Conservation (phyloP, 2,797 vertebrate species). For the Urophycis tenuis region DNA sequence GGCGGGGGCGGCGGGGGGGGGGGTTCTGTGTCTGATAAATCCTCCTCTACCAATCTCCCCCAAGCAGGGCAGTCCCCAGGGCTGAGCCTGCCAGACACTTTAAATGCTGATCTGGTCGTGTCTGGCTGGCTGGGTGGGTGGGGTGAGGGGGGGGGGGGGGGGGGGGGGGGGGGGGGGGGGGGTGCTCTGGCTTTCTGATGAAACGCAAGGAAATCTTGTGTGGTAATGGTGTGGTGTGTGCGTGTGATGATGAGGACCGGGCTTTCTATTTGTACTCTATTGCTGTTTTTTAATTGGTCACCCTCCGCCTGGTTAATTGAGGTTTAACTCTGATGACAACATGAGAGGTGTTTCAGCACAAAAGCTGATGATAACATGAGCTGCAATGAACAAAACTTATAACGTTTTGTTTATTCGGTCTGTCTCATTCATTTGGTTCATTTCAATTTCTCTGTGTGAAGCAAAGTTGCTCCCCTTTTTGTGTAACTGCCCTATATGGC, state of each 20-base stretch:
- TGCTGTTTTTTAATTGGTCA: background rate
- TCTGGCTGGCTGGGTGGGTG: background rate
- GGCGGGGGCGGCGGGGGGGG: no score
- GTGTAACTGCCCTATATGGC: no score
- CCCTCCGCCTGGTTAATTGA: background rate
- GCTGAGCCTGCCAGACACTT: slow-evolving; percentile 11
- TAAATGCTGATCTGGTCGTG: slow-evolving; percentile 13
- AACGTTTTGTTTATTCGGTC: no score
- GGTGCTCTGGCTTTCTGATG: slow-evolving; percentile 24
- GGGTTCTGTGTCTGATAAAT: slow-evolving; percentile 22
- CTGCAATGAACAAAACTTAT: no score
- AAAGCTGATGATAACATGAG: no score
- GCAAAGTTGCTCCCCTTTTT: no score
- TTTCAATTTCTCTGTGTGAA: no score
- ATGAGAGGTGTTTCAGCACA: background rate
- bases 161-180: background rate
- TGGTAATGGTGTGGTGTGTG: background rate
- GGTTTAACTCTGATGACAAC: background rate
- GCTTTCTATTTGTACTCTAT: background rate
- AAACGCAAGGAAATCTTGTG: slow-evolving; percentile 18
- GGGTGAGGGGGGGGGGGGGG: no score
- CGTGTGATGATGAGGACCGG: background rate
- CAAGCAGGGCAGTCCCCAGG: slow-evolving; percentile 13
- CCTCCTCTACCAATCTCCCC: slow-evolving; percentile 19
- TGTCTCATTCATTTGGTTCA: no score